These are phyloP conservation scores for Hemithea aestivaria DNA, from an alignment of 2,888 invertebrate genomes.

Conservation along the genomic window DNA sequence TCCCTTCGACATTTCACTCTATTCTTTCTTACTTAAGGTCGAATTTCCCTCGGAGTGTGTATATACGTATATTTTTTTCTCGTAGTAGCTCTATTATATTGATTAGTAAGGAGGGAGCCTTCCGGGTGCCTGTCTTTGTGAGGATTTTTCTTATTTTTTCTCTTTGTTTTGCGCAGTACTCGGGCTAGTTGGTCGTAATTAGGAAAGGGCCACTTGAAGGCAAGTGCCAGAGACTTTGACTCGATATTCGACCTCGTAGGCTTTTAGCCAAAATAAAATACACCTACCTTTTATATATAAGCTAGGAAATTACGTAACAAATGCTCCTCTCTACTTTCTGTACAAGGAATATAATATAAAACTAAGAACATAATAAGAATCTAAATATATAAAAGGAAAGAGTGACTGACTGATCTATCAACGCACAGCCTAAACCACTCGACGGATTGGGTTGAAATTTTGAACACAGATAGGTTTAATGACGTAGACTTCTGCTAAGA, in stretches of 20 bases:
- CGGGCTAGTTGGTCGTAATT: slow-evolving; percentile 29
- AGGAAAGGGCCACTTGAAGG: slow-evolving; percentile 22
- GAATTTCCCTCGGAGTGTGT: slow-evolving; percentile 33
- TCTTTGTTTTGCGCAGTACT: slow-evolving; percentile 64
- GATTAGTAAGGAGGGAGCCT: slow-evolving; percentile 72
- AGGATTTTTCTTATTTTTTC: slow-evolving; percentile 57
- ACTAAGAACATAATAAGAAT: too few relatives aligned
- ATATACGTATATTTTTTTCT: slow-evolving; percentile 68
- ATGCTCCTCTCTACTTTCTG: too few relatives aligned
- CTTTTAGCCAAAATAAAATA: slow-evolving; percentile 12
- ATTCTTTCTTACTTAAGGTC: slow-evolving; percentile 31
- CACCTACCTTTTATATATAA: background rate
- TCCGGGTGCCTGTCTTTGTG: slow-evolving; percentile 64
- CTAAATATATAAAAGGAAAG: too few relatives aligned
- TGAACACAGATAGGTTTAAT: too few relatives aligned
- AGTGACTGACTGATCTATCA: too few relatives aligned
- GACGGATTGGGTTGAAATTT: too few relatives aligned
- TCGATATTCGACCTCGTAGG: slow-evolving; percentile 14
- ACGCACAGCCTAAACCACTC: too few relatives aligned
- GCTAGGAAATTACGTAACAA: too few relatives aligned
- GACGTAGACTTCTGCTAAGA: too few relatives aligned
- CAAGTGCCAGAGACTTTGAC: slow-evolving; percentile 16
- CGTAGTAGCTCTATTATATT: slow-evolving; percentile 79
- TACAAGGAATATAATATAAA: too few relatives aligned
- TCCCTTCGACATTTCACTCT: slow-evolving; percentile 37